Conservation (phyloP, 2,797 vertebrate species). For the Cetoscarus ocellatus region DNA sequence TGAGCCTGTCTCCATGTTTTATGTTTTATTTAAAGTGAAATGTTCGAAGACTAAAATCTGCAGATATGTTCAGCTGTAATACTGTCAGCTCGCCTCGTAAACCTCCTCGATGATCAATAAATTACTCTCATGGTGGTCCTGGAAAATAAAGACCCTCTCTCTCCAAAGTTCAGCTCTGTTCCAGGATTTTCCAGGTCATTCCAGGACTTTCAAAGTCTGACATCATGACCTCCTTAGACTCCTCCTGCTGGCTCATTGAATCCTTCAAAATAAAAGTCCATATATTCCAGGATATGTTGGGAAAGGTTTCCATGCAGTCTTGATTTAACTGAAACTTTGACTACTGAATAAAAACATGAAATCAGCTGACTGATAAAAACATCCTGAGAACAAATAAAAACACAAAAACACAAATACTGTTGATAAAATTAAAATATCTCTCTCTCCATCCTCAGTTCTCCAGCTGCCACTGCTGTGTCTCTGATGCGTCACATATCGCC, state of each 20-base stretch:
- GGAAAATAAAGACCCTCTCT: background rate
- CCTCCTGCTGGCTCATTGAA: background rate
- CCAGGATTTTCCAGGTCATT: slow-evolving; percentile 2
- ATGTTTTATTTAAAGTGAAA: slow-evolving; percentile 18
- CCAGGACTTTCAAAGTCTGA: background rate
- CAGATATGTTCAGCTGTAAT: slow-evolving; percentile 1
- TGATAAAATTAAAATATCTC: too few relatives aligned
- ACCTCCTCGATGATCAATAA: background rate
- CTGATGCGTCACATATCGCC: slow-evolving; percentile 93
- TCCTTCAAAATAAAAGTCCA: background rate
- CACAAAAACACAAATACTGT: background rate
- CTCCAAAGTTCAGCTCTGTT: background rate
- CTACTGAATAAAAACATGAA: background rate
- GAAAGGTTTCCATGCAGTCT: background rate
- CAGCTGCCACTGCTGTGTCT: slow-evolving; percentile 91
- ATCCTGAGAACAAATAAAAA: slow-evolving; percentile 12
- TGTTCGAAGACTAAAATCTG: background rate
- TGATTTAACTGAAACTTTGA: background rate
- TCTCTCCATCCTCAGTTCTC: slow-evolving; percentile 80
- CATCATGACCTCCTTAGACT: too few relatives aligned
- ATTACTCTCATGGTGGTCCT: background rate
- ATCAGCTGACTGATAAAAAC: slow-evolving; percentile 10
- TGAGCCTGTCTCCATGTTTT: background rate
- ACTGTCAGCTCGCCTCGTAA: too few relatives aligned
- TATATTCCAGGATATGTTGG: background rate